A percentile compares a stretch with the other conserved stretches of the same genome.
Evolutionary conservation across 2,888 invertebrate species (phyloP).

Genomic region (Lasioglossum figueresi): DNA sequence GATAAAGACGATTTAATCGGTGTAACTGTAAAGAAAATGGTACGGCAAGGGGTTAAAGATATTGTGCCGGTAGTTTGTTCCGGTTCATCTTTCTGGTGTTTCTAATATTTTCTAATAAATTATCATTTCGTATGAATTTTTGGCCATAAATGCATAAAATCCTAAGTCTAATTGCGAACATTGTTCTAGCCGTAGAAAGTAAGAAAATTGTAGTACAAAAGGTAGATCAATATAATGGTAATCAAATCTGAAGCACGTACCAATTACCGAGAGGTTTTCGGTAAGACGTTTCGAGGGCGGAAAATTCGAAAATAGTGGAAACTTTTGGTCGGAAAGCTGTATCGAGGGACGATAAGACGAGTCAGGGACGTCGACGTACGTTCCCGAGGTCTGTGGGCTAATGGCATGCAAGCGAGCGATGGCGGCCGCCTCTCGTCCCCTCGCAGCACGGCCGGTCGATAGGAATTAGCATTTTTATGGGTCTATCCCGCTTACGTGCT

Average conservation of each 20-base stretch:
- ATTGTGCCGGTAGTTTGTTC: not conserved
- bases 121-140: not conserved
- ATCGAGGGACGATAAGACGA: not conserved
- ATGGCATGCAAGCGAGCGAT: constrained; percentile 82
- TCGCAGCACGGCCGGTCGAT: constrained; percentile 80
- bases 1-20: no score
- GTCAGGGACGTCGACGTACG: constrained; percentile 51
- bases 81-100: not conserved
- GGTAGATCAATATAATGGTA: not conserved
- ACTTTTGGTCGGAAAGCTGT: not conserved
- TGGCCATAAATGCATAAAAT: no score
- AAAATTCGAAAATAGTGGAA: not conserved
- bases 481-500: constrained; percentile 83
- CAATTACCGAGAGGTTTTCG: not conserved
- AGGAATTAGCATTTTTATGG: constrained; percentile 84
- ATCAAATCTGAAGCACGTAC: not conserved
- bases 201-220: not conserved
- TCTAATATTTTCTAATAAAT: not conserved
- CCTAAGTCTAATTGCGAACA: no score
- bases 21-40: no score
- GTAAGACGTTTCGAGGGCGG: not conserved
- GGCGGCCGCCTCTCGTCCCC: constrained; percentile 66
- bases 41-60: no score
- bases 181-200: no score
- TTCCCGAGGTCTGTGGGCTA: constrained; percentile 83